These are phyloP conservation scores for Homalodisca vitripennis DNA, from an alignment of 1,140 invertebrate genomes.

Conservation along the genomic window DNA sequence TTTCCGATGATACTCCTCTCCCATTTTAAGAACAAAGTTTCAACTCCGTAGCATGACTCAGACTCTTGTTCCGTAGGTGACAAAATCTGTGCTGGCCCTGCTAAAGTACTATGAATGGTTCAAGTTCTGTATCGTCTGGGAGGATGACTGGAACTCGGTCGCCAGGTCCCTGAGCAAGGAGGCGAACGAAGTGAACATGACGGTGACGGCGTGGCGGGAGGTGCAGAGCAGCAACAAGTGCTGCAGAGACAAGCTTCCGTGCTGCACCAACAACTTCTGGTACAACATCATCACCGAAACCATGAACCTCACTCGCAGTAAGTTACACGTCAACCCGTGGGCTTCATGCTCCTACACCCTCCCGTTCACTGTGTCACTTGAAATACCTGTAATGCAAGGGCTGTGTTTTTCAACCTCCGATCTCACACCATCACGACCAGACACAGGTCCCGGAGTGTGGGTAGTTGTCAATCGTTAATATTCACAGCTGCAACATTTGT, in stretches of 20 bases:
- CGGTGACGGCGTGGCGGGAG: conserved; percentile 69
- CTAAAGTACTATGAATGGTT: conserved; percentile 90
- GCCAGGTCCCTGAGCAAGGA: conserved; percentile 47
- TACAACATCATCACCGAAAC: conserved; percentile 85
- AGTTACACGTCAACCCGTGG: no score
- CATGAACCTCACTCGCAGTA: conserved; percentile 85
- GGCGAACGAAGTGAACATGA: conserved; percentile 78
- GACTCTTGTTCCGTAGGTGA: conserved; percentile 63
- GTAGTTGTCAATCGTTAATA: no score
- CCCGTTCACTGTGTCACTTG: no score
- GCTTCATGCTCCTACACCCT: no score
- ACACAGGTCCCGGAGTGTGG: no score
- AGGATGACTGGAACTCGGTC: conserved; percentile 75
- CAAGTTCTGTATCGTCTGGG: conserved; percentile 91
- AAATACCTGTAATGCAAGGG: no score
- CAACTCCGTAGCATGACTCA: no score
- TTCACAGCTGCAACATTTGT: no score
- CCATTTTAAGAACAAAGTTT: not conserved
- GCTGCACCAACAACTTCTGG: conserved; percentile 75
- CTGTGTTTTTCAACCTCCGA: no score
- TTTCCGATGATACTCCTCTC: not conserved
- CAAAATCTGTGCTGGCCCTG: conserved; percentile 88
- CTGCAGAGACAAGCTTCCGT: conserved; percentile 67
- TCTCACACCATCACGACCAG: no score
- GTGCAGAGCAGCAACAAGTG: conserved; percentile 70